phyloP scores from a whole-genome alignment of 2,797 vertebrate species.

The Poecilia velifera region DNA sequence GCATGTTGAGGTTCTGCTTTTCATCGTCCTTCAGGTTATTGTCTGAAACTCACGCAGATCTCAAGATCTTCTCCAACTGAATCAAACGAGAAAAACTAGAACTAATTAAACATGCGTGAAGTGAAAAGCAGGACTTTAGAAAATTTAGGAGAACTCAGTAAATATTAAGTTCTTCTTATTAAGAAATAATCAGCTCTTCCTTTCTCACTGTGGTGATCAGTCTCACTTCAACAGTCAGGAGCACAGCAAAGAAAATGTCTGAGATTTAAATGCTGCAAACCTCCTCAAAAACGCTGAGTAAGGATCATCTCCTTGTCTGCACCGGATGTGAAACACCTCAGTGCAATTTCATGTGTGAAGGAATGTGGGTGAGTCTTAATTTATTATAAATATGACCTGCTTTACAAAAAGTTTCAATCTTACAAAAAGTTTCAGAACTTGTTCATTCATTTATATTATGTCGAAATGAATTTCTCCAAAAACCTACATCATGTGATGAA shows the following conservation, averaged over 20 bases:
- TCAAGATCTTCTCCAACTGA: not conserved
- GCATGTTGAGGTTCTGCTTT: not conserved
- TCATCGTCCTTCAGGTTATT: not conserved
- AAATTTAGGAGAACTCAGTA: not conserved
- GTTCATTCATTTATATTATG: not conserved
- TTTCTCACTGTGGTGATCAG: not conserved
- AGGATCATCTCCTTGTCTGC: not conserved
- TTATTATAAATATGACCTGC: not conserved
- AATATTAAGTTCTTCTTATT: not conserved
- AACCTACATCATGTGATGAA: not conserved
- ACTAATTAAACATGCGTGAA: not conserved
- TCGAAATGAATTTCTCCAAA: not conserved
- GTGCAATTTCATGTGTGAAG: not conserved
- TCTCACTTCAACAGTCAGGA: not conserved
- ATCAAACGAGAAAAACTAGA: not conserved
- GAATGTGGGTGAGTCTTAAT: not conserved
- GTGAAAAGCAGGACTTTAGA: not conserved
- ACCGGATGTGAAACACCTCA: not conserved
- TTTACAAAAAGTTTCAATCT: not conserved
- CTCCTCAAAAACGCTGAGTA: not conserved
- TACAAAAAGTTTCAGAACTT: not conserved
- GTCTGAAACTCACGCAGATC: not conserved
- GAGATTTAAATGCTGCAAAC: not conserved
- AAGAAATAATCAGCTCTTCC: not conserved
- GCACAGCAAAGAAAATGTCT: not conserved